These are phyloP conservation scores for Dunckerocampus dactyliophorus DNA, from an alignment of 2,113 vertebrate species.

Conservation along the genomic window DNA sequence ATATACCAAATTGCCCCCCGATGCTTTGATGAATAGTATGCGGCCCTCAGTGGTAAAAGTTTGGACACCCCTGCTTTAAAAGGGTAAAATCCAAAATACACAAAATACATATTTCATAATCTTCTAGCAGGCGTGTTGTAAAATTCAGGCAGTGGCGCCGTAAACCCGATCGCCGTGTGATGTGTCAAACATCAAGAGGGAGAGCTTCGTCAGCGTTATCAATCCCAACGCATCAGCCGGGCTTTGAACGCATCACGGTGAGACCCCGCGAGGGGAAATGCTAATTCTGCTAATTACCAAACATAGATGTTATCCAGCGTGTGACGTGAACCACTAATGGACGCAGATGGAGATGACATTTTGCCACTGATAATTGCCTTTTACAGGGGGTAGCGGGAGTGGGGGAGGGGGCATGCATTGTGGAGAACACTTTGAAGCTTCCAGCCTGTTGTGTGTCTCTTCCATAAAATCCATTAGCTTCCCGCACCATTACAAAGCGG, in stretches of 20 bases:
- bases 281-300: slow-evolving; percentile 66
- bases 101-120: no score
- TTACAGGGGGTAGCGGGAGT: slow-evolving; percentile 29
- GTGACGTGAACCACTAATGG: slow-evolving; percentile 58
- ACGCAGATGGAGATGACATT: slow-evolving; percentile 51
- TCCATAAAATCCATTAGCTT: slow-evolving; percentile 68
- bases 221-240: slow-evolving; percentile 34
- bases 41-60: no score
- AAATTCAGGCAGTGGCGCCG: no score
- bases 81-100: no score
- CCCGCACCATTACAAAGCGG: slow-evolving; percentile 25
- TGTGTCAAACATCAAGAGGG: slow-evolving; percentile 44
- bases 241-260: slow-evolving; percentile 46
- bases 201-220: slow-evolving; percentile 40
- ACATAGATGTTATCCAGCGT: slow-evolving; percentile 52
- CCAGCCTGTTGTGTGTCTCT: slow-evolving; percentile 36
- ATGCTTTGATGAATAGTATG: no score
- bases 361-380: slow-evolving; percentile 54
- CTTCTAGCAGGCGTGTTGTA: no score
- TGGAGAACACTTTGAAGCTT: slow-evolving; percentile 55
- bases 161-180: slow-evolving; percentile 15
- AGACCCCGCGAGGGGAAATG: slow-evolving; percentile 49
- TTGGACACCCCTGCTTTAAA: no score
- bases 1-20: no score
- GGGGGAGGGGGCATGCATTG: slow-evolving; percentile 49